Conservation (phyloP, 2,888 invertebrate species). For the Cephus runcator region DNA sequence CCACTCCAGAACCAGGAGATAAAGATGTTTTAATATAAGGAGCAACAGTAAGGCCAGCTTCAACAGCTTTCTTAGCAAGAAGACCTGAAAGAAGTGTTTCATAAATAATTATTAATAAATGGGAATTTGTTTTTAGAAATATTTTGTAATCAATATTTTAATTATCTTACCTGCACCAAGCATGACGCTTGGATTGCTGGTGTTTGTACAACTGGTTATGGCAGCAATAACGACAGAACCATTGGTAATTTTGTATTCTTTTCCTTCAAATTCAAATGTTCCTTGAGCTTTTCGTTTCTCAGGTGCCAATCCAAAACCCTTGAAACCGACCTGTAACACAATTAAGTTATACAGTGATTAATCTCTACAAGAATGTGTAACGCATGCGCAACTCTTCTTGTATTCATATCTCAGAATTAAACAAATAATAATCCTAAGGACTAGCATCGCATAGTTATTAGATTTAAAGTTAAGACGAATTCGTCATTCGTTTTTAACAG, state of each 20-base stretch:
- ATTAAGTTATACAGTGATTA: not conserved
- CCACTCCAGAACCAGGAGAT: conserved; percentile 95
- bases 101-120: not conserved
- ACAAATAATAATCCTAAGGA: not conserved
- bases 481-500: not conserved
- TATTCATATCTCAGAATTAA: not conserved
- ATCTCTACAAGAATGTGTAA: not conserved
- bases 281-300: conserved; percentile 74
- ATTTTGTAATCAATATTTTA: not conserved
- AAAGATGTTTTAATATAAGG: conserved; percentile 97
- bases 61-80: conserved; percentile 93
- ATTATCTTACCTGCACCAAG: conserved; percentile 82
- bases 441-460: not conserved
- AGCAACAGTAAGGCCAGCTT: conserved; percentile 85
- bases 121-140: not conserved
- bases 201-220: conserved; percentile 98
- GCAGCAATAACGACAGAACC: conserved; percentile 97
- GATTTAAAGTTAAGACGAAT: not conserved
- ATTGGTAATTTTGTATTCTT: conserved; percentile 82
- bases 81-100: conserved; percentile 69
- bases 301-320: conserved; percentile 85
- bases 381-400: not conserved
- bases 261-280: conserved; percentile 84
- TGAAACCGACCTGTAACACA: conserved; percentile 82
- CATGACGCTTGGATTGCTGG: conserved; percentile 98